Evolutionary conservation across 2,888 invertebrate species (phyloP), one percentile per base, ranked within the genome.

Genomic region (Sclerodermus sp.): DNA sequence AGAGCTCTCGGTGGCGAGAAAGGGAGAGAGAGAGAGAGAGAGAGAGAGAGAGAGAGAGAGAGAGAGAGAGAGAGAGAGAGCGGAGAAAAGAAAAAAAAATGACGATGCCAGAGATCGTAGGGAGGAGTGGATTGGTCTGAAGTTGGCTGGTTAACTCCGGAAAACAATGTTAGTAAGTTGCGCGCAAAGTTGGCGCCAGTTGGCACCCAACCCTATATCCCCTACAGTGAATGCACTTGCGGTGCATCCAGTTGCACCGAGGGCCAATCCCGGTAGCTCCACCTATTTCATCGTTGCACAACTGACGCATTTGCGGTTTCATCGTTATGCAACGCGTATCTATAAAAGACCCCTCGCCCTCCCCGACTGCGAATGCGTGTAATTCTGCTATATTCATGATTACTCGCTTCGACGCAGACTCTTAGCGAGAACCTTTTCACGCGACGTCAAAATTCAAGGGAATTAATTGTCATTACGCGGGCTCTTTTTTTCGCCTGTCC

Each of bases 281-380:
- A 72, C 73, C 73, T 72, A 70, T 73, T 72, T 72, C 73, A 74
- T 73, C 72, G 74, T 73, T 74, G 73, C 71, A 71, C 73, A 74
- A 74, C 71, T 74, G 71, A 73, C 68, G 68, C 73, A 68, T 69
- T 73, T 70, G 71, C 66, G 69, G 69, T 65, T 59, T 56, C 62
- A 52, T 52, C 62, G 62, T 67, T 64, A 68, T 60, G 62, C 67
- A 58, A 23, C 23, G 23, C 60, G 62, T 60, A 63, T 56, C 59
- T 53, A 49, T 55, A 59, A 57, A 52, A 49, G 50, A 23, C 23
- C 23, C 23, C 23, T 3, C 15, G 50, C 3, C 23, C 23, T 8
- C 23, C 5, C 15, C 36, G 36, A 15, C 36, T n/a, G 5, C n/a
- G 10, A 15, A 15, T 36, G 23, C 23, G 8, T 8, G 23, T 23